Base-by-base conservation (phyloP, 35 echinoderm and acorn worm species). In the Ptychodera flava region DNA sequence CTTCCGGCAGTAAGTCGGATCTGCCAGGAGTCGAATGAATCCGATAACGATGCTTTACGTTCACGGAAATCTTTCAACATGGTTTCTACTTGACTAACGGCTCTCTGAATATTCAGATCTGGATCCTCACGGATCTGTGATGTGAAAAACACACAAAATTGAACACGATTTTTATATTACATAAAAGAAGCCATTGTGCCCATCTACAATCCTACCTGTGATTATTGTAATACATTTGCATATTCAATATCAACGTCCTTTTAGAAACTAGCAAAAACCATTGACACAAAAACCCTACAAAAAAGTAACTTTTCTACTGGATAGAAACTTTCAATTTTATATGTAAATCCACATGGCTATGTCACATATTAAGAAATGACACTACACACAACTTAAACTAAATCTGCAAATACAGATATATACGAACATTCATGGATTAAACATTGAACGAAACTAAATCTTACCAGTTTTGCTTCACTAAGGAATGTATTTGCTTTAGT, bases 71-170 rank as follows among this genome's bases (percentile, higher is more conserved):
- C 77, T 82, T 89, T 94, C 76, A 99, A 83, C 16, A 83, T 94
- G 33, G 76, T 31, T 52, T 92, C 90, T 32, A 99, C 96, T 16
- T 90, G 90, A 16, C 84, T 79, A 0, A 80, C 35, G 36, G 96
- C 90, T 16, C 79, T 88, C 83, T 92, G 91, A 35, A 89, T 92
- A 34, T 92, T 90, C 28, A 99, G 86, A 30, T 88, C 84, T 22
- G 92, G 85, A 82, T 99, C 96, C 78, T 99, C 93, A 38, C 85
- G 86, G 29, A 99, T 83, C 96, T 99, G 45, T 33, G n/a, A 31
- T 29, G 33, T 45, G 77, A 86, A 79, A 0, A 33, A 82, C 16
- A 16, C 16, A 22, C 15, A 16, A 16, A 16, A 16, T 35, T 1
- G 37, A 35, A 38, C 37, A 22, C 16, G 32, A 33, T 15, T 16